A percentile compares a stretch with the other conserved stretches of the same genome.
Conservation (phyloP, 2,888 invertebrate genomes). For the Panorpa germanica region DNA sequence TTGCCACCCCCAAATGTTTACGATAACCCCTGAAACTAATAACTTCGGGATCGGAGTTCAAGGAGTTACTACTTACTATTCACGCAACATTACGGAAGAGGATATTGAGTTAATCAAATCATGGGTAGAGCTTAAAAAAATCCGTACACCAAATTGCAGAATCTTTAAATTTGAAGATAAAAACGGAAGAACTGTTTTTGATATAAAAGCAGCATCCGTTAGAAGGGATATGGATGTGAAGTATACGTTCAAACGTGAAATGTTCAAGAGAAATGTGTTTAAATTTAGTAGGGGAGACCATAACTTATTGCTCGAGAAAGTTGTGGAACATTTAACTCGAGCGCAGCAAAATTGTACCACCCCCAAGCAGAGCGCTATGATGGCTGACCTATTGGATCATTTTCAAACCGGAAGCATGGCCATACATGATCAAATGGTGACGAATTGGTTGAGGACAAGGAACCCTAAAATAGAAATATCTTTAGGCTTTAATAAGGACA, state of each 20-base stretch:
- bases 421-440: slow-evolving; percentile 82
- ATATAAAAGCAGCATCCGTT: slow-evolving; percentile 56
- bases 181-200: slow-evolving; percentile 37
- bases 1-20: slow-evolving; percentile 42
- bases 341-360: slow-evolving; percentile 60
- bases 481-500: slow-evolving; percentile 80
- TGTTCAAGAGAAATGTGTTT: slow-evolving; percentile 45
- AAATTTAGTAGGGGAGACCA: slow-evolving; percentile 69
- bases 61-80: slow-evolving; percentile 87
- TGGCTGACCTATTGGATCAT: slow-evolving; percentile 63
- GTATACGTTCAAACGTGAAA: slow-evolving; percentile 38
- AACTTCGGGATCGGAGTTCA: slow-evolving; percentile 55
- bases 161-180: slow-evolving; percentile 59
- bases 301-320: slow-evolving; percentile 46
- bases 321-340: slow-evolving; percentile 44
- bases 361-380: slow-evolving; percentile 60
- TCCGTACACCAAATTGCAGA: slow-evolving; percentile 77
- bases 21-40: slow-evolving; percentile 46
- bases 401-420: slow-evolving; percentile 66
- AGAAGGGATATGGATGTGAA: too few relatives aligned
- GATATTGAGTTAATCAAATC: slow-evolving; percentile 62
- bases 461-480: slow-evolving; percentile 86
- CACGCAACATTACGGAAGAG: slow-evolving; percentile 63
- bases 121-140: slow-evolving; percentile 55
- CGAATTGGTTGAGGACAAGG: slow-evolving; percentile 89